Evolutionary conservation across 2,888 invertebrate species (phyloP).

Genomic region (Drosophila pseudotakahashii): DNA sequence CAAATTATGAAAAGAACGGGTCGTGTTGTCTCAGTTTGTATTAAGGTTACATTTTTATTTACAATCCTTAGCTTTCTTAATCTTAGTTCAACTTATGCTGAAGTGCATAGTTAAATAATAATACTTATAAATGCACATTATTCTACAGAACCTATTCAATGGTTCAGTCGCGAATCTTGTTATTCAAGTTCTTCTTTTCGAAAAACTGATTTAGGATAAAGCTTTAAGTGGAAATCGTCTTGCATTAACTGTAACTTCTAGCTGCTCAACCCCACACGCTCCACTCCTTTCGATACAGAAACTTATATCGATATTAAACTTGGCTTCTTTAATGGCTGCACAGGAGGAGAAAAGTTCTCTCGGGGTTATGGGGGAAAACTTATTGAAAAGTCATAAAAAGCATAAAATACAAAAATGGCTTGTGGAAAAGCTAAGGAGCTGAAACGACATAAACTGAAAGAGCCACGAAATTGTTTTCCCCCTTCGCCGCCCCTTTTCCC

Average conservation of each 20-base stretch:
- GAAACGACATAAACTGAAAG: slow-evolving; percentile 50
- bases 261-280: background rate
- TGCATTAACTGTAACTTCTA: background rate
- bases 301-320: slow-evolving; percentile 34
- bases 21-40: no score
- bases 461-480: slow-evolving; percentile 63
- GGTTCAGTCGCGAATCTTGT: no score
- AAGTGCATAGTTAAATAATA: no score
- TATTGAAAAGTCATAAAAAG: slow-evolving; percentile 72
- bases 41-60: no score
- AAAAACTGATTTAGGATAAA: no score
- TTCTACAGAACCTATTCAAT: no score
- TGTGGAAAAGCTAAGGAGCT: slow-evolving; percentile 8
- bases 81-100: no score
- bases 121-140: no score
- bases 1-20: no score
- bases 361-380: slow-evolving; percentile 45
- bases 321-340: slow-evolving; percentile 33
- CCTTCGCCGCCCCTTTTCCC: slow-evolving; percentile 28
- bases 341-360: slow-evolving; percentile 23
- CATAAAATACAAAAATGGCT: slow-evolving; percentile 56
- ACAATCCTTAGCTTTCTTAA: no score
- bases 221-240: background rate
- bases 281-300: slow-evolving; percentile 2
- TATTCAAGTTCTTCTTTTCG: no score